phyloP scores from a whole-genome alignment of 2,113 vertebrate species.

The Alectura lathami region DNA sequence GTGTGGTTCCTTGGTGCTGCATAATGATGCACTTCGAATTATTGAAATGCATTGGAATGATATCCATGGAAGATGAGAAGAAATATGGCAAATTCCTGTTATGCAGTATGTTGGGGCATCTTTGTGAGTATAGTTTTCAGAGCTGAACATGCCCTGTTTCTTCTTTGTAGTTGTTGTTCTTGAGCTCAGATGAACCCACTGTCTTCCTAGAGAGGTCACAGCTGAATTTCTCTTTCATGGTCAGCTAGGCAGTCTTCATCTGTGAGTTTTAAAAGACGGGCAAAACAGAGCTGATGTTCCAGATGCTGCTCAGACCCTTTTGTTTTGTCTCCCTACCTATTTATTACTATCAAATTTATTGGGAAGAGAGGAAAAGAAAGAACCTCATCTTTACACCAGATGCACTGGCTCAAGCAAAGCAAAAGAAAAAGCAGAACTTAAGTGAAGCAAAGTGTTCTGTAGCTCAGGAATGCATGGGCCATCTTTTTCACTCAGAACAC shows the following conservation, averaged over 20 bases:
- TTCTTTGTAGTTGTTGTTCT: not conserved
- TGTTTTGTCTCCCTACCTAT: not conserved
- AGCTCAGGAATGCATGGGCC: not conserved
- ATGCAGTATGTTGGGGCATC: not conserved
- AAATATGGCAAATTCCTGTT: not conserved
- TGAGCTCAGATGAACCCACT: not conserved
- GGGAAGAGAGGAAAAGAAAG: not conserved
- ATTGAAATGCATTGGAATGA: not conserved
- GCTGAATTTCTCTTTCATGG: not conserved
- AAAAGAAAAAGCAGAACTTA: not conserved
- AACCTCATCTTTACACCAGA: not conserved
- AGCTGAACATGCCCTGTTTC: not conserved
- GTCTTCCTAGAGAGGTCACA: not conserved
- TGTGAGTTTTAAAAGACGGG: not conserved
- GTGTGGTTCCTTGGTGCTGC: not conserved
- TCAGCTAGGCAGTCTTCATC: not conserved
- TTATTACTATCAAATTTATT: not conserved
- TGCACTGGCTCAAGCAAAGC: not conserved
- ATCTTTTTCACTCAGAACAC: not conserved
- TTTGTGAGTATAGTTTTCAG: not conserved
- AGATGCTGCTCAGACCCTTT: not conserved
- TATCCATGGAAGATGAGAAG: not conserved
- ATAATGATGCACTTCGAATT: not conserved
- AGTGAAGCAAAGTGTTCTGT: not conserved
- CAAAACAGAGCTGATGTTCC: not conserved